phyloP scores from a whole-genome alignment of 2,888 invertebrate genomes.

The Apodemia mormo region DNA sequence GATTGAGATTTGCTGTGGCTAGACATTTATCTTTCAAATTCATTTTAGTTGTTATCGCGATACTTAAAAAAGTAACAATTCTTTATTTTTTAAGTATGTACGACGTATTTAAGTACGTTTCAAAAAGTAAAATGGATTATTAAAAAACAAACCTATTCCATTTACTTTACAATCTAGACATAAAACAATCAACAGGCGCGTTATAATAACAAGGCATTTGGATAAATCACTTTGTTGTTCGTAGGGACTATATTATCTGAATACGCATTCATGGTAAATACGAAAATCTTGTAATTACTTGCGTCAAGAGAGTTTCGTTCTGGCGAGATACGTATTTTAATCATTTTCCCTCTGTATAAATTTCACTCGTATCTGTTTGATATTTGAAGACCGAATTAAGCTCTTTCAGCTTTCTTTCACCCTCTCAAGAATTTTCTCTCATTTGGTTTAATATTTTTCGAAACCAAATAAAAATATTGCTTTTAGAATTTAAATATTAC shows the following conservation, averaged over 20 bases:
- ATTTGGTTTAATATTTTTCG: background rate
- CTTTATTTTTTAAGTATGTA: no score
- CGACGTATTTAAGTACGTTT: no score
- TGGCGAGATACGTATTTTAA: conserved; percentile 15
- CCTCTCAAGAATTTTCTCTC: conserved; percentile 6
- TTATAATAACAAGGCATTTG: conserved; percentile 29
- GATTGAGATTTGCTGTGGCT: no score
- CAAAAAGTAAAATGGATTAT: no score
- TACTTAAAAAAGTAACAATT: no score
- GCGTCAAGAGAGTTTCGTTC: conserved; percentile 20
- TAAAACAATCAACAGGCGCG: conserved; percentile 26
- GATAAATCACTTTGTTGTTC: conserved; percentile 28
- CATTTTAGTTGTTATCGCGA: no score
- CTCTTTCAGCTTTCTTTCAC: conserved; percentile 2
- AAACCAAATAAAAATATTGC: conserved; percentile 4
- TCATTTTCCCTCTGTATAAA: conserved; percentile 14
- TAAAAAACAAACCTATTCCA: background rate
- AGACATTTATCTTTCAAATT: no score
- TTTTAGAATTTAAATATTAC: background rate
- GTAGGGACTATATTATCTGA: conserved; percentile 23
- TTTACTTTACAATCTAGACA: conserved; percentile 21
- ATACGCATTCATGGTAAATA: conserved; percentile 23
- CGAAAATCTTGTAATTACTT: conserved; percentile 22
- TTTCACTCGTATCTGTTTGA: conserved; percentile 17
- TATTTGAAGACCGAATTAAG: conserved; percentile 11